A percentile compares a stretch with the other conserved stretches of the same genome.
Conservation (phyloP, 2,797 vertebrate species). For the Rhinophrynus dorsalis region DNA sequence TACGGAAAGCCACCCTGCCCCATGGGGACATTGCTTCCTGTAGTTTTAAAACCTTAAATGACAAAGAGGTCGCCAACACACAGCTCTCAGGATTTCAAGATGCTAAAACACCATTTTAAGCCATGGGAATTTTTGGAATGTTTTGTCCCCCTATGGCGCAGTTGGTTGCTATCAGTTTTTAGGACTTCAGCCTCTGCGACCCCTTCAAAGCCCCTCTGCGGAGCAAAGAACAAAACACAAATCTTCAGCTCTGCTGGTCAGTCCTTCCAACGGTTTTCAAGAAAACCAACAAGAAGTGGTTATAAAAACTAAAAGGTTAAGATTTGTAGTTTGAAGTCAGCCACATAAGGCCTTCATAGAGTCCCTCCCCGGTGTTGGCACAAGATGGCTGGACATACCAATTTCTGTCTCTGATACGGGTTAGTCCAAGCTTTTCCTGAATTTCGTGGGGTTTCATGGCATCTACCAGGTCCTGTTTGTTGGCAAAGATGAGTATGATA, state of each 20-base stretch:
- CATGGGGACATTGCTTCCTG: too few relatives aligned
- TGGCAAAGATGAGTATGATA: constrained; percentile 58
- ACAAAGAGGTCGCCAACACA: too few relatives aligned
- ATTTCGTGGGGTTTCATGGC: constrained; percentile 59
- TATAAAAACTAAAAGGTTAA: constrained; percentile 37
- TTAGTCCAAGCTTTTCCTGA: constrained; percentile 59
- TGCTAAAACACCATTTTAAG: background rate
- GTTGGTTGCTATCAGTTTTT: too few relatives aligned
- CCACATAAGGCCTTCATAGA: constrained; percentile 59
- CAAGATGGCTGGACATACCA: constrained; percentile 61
- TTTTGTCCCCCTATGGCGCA: too few relatives aligned
- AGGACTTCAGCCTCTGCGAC: too few relatives aligned
- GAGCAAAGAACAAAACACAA: background rate
- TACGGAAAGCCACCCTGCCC: too few relatives aligned
- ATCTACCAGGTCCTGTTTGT: constrained; percentile 59
- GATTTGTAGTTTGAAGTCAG: constrained; percentile 60
- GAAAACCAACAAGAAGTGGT: constrained; percentile 25
- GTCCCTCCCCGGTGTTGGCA: constrained; percentile 57
- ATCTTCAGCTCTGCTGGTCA: constrained; percentile 13
- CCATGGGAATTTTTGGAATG: background rate
- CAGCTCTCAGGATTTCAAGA: background rate
- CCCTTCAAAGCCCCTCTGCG: constrained; percentile 13
- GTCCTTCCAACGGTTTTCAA: constrained; percentile 5
- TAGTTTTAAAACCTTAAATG: too few relatives aligned
- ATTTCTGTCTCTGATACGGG: constrained; percentile 57